Evolutionary conservation across 2,113 vertebrate genomes (phyloP), one percentile per base, ranked within the genome.

Genomic region (Phalacrocorax carbo): DNA sequence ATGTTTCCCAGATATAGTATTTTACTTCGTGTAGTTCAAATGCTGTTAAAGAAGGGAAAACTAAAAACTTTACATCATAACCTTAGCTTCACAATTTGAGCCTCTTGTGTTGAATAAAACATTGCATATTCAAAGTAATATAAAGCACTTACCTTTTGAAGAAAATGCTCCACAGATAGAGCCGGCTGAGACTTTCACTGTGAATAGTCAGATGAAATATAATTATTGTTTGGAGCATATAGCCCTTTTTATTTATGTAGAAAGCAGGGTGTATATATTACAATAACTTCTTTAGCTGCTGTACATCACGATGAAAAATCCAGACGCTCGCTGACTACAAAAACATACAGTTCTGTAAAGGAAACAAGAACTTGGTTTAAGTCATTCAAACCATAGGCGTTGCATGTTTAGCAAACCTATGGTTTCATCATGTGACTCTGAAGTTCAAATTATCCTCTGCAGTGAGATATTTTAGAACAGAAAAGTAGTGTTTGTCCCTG

Each of bases 371-470:
- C 85, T 91, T n/a, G 1, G 75, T 51, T 76, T 34, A 94, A 93
- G 84, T 96, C 83, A 81, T 96, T 96, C 86, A 95, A 95, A 95
- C 94, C 94, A 75, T 97, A 94, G 94, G 96, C 95, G 52, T 83
- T 95, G 96, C 96, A 68, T 92, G 93, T 89, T 95, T 54, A 93
- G 90, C 75, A 92, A 96, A 95, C 88, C 30, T 96, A 93, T 93
- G 97, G 91, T 96, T 96, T 92, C 60, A 86, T 85, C 97, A 95
- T 82, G 96, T 98, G 97, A 98, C 95, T 95, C 36, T 38, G 88
- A 93, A 93, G 82, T 97, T 96, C 87, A 94, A 71, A 79, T 76
- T 90, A 78, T 73, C 95, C 84, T 93, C 87, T 60, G 78, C 65
- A 61, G 34, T 15, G 80, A 90, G 95, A 84, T 91, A 66, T 86